Evolutionary conservation across 2,888 invertebrate genomes (phyloP).

Genomic region (Limulus polyphemus): DNA sequence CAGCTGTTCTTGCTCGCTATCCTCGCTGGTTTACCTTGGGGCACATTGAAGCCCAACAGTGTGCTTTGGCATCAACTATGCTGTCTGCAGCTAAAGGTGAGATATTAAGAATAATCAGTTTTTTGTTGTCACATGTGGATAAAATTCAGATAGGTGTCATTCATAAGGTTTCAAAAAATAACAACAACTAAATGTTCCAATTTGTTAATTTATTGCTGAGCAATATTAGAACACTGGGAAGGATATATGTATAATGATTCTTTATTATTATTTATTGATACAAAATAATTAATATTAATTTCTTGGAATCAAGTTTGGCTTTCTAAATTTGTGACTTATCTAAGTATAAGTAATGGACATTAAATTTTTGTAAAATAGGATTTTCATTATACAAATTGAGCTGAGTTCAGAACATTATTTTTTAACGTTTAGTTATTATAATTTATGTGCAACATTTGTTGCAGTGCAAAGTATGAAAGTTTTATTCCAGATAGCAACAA

Average conservation of each 20-base stretch:
- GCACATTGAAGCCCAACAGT: conserved; percentile 67
- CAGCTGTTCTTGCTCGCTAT: conserved; percentile 48
- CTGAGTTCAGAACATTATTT: no score
- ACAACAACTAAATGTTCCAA: background rate
- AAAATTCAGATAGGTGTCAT: background rate
- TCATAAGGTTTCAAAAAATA: conserved; percentile 1
- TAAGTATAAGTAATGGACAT: no score
- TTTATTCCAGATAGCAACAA: no score
- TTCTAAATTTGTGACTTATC: no score
- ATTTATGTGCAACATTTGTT: no score
- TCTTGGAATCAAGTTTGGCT: no score
- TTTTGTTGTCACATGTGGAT: background rate
- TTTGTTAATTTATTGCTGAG: background rate
- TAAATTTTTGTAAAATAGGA: no score
- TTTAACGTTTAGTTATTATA: no score
- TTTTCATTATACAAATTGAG: no score
- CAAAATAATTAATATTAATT: no score
- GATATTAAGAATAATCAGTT: conserved; percentile 10
- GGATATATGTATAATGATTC: conserved; percentile 2
- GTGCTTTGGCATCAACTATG: conserved; percentile 61
- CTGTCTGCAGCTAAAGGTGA: conserved; percentile 55
- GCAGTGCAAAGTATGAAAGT: no score
- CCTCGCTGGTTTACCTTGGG: conserved; percentile 66
- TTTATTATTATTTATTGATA: background rate
- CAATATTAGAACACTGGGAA: background rate